A percentile compares a stretch with the other conserved stretches of the same genome.
phyloP scores from a whole-genome alignment of 2,888 invertebrate species.

The Mythimna albipuncta region DNA sequence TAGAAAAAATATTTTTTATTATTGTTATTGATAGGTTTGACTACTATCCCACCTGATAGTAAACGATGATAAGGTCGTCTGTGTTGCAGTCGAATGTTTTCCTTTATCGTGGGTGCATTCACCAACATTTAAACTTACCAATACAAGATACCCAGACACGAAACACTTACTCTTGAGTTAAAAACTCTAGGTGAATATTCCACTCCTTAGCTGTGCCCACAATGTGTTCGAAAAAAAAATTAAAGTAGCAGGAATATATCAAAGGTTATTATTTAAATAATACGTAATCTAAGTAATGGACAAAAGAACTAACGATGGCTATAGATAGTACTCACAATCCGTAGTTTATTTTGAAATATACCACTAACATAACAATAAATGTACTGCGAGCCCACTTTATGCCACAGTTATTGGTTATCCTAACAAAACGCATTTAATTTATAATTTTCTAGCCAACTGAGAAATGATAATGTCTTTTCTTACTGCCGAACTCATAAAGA shows the following conservation, averaged over 20 bases:
- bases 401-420: conserved; percentile 21
- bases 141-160: no score
- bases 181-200: no score
- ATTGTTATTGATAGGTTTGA: no score
- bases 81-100: no score
- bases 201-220: no score
- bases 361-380: conserved; percentile 29
- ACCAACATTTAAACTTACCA: no score
- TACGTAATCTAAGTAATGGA: conserved; percentile 20
- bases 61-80: no score
- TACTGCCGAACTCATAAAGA: conserved; percentile 26
- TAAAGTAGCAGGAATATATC: conserved; percentile 11
- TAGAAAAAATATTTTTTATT: neutral
- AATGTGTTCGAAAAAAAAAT: neutral
- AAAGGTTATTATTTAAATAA: conserved; percentile 1
- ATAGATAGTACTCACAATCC: neutral
- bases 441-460: conserved; percentile 34
- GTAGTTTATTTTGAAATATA: conserved; percentile 25
- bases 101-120: no score
- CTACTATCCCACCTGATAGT: no score
- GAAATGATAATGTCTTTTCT: conserved; percentile 24
- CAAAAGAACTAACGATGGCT: conserved; percentile 3
- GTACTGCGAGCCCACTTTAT: conserved; percentile 16
- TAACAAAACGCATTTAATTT: conserved; percentile 45
- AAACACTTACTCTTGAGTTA: no score